Base-by-base conservation (phyloP, 2,797 vertebrate genomes). In the Oreonectes daqikongensis region DNA sequence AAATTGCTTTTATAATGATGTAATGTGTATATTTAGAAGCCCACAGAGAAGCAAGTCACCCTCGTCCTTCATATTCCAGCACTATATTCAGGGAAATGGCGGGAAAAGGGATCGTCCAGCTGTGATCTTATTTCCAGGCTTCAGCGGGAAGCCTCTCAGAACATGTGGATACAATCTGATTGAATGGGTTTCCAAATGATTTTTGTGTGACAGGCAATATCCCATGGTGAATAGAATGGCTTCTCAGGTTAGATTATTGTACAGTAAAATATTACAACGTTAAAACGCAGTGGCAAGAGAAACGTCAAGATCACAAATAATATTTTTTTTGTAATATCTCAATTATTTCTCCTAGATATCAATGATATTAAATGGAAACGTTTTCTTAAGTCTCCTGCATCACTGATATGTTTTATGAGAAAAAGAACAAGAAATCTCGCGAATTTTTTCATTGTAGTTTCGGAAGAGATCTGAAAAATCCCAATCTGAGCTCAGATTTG, bases 121-220 rank as follows among this genome's bases (percentile, higher is more conserved):
- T 84, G 83, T 18, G 80, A 85, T 78, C 83, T 80, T 85, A 85
- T 87, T 85, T 85, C 75, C 64, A 57, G 22, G 18, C 20, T 72
- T 71, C 78, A 53, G 81, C 80, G 63, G 83, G 79, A 75, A 76
- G 67, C 66, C 78, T 79, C 66, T 60, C 59, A 69, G 22, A 71
- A 77, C 81, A 71, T 75, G 76, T 50, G 44, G 61, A 77, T 76
- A 65, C 59, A 65, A 68, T 65, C 67, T 69, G 71, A 86, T 78
- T 84, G 80, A 79, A 85, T 76, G 74, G 78, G 40, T 83, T 78
- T 79, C 65, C 78, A 81, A 84, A 84, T 82, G 63, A 83, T 81
- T 85, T 81, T 68, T 72, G 48, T 70, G 48, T 46, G 67, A 84
- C 77, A 72, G 74, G 63, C 77, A 69, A 72, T 64, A 78, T 80